Percentiles rank a stretch among this genome's conserved stretches.
Conservation (phyloP, 2,888 invertebrate genomes). For the Galeruca laticollis region DNA sequence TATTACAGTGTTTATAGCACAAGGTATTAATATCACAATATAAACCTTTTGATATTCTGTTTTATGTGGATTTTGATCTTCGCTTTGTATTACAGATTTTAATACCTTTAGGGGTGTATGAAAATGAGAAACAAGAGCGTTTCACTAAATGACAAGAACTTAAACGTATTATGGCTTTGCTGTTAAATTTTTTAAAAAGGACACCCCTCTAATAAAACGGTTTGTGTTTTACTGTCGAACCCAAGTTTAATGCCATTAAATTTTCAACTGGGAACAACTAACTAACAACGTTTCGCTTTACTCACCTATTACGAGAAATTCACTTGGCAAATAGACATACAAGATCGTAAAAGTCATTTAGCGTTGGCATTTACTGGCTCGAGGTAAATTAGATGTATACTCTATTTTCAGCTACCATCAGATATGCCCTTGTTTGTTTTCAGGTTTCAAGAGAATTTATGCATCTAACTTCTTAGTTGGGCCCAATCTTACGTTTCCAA, state of each 20-base stretch:
- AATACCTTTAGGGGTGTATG: slow-evolving; percentile 52
- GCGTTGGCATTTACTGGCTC: slow-evolving; percentile 11
- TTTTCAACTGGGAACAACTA: slow-evolving; percentile 38
- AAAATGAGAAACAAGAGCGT: slow-evolving; percentile 51
- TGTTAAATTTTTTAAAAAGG: slow-evolving; percentile 50
- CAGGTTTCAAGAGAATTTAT: neutral
- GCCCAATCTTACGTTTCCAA: too few species aligned
- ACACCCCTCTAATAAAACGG: slow-evolving; percentile 40
- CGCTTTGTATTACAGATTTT: slow-evolving; percentile 56
- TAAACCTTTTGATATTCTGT: slow-evolving; percentile 60
- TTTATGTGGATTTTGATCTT: slow-evolving; percentile 55
- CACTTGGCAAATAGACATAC: slow-evolving; percentile 34
- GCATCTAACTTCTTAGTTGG: too few species aligned
- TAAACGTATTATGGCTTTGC: slow-evolving; percentile 52
- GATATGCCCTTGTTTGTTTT: slow-evolving; percentile 2
- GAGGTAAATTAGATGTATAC: neutral
- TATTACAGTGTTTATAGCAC: slow-evolving; percentile 60
- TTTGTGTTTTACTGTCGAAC: slow-evolving; percentile 38
- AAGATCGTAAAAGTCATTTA: slow-evolving; percentile 31
- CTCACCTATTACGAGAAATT: slow-evolving; percentile 35
- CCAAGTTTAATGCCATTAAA: slow-evolving; percentile 35
- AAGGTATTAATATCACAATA: slow-evolving; percentile 58
- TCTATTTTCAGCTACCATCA: neutral
- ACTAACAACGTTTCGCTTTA: slow-evolving; percentile 29
- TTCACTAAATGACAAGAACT: slow-evolving; percentile 52